Evolutionary conservation across 2,888 invertebrate genomes (phyloP), one percentile per base, ranked within the genome.

Genomic region (Dolichomitus sp.): DNA sequence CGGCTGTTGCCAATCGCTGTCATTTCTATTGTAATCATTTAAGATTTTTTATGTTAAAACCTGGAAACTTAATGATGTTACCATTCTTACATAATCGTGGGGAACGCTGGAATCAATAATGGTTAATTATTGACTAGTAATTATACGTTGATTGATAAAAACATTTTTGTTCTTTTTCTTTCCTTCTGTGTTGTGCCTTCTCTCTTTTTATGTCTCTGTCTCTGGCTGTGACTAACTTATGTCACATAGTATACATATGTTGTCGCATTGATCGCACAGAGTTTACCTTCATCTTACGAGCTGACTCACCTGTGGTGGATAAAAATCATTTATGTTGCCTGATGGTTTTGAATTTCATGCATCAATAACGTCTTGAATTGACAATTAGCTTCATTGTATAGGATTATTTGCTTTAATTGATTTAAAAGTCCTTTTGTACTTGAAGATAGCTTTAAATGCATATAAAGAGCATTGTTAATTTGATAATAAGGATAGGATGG

Each of bases 71-170:
- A 11, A 4, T 11, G 19, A 33, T 61, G 33, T 61, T 61, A 12
- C 17, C 11, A 68, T 83, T 72, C 52, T 83, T 83, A 79, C 54
- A 19, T 83, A 83, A 83, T 50, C 42, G 6, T 6, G 48, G 5
- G 7, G 23, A 9, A 42, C 57, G 23, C 12, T n/a, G 48, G 48
- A 40, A 75, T 48, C 37, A 37, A 74, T 81, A 48, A 52, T 72
- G 33, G 19, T 19, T 45, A 75, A 65, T 79, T 63, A 57, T 59
- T 23, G 45, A 17, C 0, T 23, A 1, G 52, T 42, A 40, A 82
- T 75, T 68, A 54, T 70, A n/a, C n/a, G 42, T 63, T 14, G 54
- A 69, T 45, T 48, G 33, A 80, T 40, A 72, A 76, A 81, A 72
- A 75, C 11, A 33, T 30, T 54, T 50, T 48, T n/a, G n/a, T 23